phyloP scores from a whole-genome alignment of 2,113 vertebrate genomes.

The Ovibos moschatus region DNA sequence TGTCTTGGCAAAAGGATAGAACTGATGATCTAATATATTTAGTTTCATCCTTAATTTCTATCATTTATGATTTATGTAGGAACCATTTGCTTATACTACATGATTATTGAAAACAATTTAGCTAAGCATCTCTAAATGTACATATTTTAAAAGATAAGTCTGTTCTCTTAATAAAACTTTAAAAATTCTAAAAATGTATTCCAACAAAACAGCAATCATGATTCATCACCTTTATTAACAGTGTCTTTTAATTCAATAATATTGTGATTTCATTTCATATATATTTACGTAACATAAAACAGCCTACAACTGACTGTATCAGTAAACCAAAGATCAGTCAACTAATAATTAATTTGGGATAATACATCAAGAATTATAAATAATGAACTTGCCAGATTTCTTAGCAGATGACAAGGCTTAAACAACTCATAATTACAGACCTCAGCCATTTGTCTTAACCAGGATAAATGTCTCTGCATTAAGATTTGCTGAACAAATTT shows the following conservation, averaged over 20 bases:
- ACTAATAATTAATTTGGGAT: neutral
- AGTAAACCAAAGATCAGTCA: neutral
- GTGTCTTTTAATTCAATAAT: neutral
- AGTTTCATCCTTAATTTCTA: neutral
- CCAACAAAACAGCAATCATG: neutral
- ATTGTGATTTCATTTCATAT: neutral
- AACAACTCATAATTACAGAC: neutral
- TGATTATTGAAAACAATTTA: neutral
- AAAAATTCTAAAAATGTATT: neutral
- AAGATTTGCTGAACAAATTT: neutral
- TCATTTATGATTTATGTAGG: neutral
- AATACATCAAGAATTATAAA: neutral
- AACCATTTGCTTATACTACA: neutral
- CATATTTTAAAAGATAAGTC: neutral
- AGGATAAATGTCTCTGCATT: conserved; percentile 34
- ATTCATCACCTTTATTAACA: neutral
- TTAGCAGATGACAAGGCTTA: conserved; percentile 34
- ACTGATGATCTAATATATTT: neutral
- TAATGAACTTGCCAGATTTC: conserved; percentile 30
- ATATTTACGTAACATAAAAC: neutral
- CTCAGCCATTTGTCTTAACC: conserved; percentile 10
- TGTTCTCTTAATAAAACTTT: neutral
- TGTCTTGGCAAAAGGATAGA: neutral
- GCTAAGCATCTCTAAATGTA: neutral
- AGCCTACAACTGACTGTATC: neutral